Percentiles rank a stretch among this genome's conserved stretches.
phyloP scores from a whole-genome alignment of 2,888 invertebrate genomes.

The Nymphalis c-album region DNA sequence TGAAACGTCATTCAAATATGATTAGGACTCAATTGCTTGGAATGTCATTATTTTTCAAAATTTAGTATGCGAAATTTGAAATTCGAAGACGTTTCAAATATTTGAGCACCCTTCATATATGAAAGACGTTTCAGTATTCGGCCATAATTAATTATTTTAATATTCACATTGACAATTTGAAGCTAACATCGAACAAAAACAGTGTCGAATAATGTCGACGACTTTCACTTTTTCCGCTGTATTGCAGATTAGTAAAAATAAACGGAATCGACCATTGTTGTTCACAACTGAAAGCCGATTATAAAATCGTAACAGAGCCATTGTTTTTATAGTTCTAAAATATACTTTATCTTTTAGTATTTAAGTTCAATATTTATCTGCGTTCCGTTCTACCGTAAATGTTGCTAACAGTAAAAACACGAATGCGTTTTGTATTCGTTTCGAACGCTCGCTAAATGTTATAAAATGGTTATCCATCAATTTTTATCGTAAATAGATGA shows the following conservation, averaged over 20 bases:
- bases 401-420: slow-evolving; percentile 23
- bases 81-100: too few species aligned
- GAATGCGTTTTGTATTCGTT: slow-evolving; percentile 21
- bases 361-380: slow-evolving; percentile 8
- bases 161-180: neutral
- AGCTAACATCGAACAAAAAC: slow-evolving; percentile 16
- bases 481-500: slow-evolving; percentile 2
- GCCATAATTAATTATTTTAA: slow-evolving; percentile 9
- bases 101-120: too few species aligned
- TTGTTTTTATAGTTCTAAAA: slow-evolving; percentile 9
- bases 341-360: neutral
- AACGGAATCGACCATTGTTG: slow-evolving; percentile 33
- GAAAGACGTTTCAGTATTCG: too few species aligned
- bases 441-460: slow-evolving; percentile 6
- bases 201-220: slow-evolving; percentile 19
- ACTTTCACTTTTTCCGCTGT: slow-evolving; percentile 29
- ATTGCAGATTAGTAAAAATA: slow-evolving; percentile 32
- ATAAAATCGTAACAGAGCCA: neutral
- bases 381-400: neutral
- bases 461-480: slow-evolving; percentile 7
- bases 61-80: too few species aligned
- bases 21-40: too few species aligned
- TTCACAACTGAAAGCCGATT: slow-evolving; percentile 24
- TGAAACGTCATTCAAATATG: too few species aligned
- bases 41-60: too few species aligned